Evolutionary conservation across 2,888 invertebrate genomes (phyloP).

Genomic region (Drosophila limbata): DNA sequence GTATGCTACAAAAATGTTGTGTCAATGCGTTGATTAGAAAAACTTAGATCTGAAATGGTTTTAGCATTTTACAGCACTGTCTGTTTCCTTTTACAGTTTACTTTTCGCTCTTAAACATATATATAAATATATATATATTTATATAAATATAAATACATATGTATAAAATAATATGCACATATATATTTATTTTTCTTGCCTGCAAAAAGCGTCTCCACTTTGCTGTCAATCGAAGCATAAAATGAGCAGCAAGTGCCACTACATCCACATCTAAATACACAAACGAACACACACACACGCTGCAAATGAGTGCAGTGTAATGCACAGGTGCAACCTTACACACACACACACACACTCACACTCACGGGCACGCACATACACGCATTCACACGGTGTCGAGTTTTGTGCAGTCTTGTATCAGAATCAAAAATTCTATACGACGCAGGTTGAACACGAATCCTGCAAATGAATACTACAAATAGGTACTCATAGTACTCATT

Average conservation of each 20-base stretch:
- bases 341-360: constrained; percentile 1
- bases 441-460: constrained; percentile 32
- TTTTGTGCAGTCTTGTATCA: constrained; percentile 41
- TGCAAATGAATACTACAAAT: constrained; percentile 35
- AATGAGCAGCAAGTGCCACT: constrained; percentile 82
- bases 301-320: constrained; percentile 18
- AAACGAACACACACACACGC: constrained; percentile 19
- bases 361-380: neutral
- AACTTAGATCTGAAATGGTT: constrained; percentile 4
- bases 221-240: constrained; percentile 77
- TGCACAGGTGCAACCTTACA: constrained; percentile 23
- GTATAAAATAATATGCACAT: neutral
- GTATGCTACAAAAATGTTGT: constrained; percentile 28
- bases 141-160: neutral
- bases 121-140: neutral
- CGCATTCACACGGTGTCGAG: constrained; percentile 4
- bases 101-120: constrained; percentile 22
- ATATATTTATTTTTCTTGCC: constrained; percentile 14
- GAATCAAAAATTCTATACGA: constrained; percentile 65
- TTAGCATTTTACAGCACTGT: constrained; percentile 21
- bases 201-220: constrained; percentile 73
- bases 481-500: constrained; percentile 24
- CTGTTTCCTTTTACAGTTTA: constrained; percentile 10
- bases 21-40: too few species aligned
- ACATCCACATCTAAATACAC: constrained; percentile 57